phyloP scores from a whole-genome alignment of 2,797 vertebrate species.

The Bufotes viridis region DNA sequence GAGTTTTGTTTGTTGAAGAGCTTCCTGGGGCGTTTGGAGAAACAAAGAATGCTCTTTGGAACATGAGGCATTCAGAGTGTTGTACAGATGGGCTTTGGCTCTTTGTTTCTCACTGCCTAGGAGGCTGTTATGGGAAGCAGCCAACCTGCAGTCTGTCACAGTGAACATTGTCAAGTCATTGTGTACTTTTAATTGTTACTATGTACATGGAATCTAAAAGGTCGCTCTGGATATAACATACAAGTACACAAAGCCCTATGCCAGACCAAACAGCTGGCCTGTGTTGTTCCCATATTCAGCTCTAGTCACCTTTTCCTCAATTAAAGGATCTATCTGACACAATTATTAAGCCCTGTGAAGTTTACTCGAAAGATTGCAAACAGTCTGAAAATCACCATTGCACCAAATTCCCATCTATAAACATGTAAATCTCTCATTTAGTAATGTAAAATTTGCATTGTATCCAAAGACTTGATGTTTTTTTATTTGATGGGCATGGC shows the following conservation, averaged over 20 bases:
- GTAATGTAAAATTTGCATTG: background rate
- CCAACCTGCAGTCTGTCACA: conserved; percentile 77
- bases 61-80: conserved; percentile 74
- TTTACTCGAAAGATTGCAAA: conserved; percentile 71
- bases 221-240: conserved; percentile 75
- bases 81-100: conserved; percentile 72
- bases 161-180: conserved; percentile 75
- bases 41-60: conserved; percentile 74
- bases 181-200: conserved; percentile 78
- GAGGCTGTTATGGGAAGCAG: conserved; percentile 78
- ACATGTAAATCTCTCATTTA: background rate
- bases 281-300: conserved; percentile 71
- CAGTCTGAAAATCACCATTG: background rate
- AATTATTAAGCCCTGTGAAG: conserved; percentile 73
- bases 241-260: conserved; percentile 74
- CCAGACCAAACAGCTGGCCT: conserved; percentile 75
- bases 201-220: conserved; percentile 75
- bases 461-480: background rate
- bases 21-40: conserved; percentile 74
- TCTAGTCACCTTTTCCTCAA: conserved; percentile 71
- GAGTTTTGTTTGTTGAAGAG: conserved; percentile 78
- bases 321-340: conserved; percentile 71
- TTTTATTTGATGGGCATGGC: no score
- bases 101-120: conserved; percentile 76
- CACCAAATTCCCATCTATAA: background rate